phyloP scores from a whole-genome alignment of 2,888 invertebrate genomes.

The Isotomurus palustris region DNA sequence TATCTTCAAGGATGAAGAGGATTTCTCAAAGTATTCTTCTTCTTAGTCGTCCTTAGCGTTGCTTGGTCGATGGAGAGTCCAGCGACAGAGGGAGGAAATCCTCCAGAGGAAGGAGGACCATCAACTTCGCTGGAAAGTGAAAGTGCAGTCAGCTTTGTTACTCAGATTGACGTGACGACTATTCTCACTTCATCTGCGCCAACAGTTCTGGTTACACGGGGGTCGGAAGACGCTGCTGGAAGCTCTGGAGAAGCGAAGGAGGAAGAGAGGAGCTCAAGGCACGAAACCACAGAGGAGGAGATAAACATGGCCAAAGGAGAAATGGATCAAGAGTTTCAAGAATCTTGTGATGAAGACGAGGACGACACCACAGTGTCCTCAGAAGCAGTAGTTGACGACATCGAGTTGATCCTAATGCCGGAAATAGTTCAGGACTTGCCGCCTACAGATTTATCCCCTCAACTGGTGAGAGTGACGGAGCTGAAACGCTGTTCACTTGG shows the following conservation, averaged over 20 bases:
- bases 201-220: neutral
- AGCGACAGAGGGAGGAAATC: neutral
- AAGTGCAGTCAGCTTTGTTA: slow-evolving; percentile 19
- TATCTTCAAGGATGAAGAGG: neutral
- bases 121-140: slow-evolving; percentile 7
- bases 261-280: neutral
- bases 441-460: slow-evolving; percentile 33
- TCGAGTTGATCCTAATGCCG: slow-evolving; percentile 45
- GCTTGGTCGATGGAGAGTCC: too few relatives aligned
- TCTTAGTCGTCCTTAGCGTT: slow-evolving; percentile 9
- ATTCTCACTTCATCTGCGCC: neutral
- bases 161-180: slow-evolving; percentile 19
- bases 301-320: neutral
- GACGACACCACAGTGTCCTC: slow-evolving; percentile 39
- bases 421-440: slow-evolving; percentile 43
- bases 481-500: slow-evolving; percentile 20
- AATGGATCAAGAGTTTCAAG: neutral
- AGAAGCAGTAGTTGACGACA: slow-evolving; percentile 46
- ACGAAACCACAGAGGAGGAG: neutral
- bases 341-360: slow-evolving; percentile 2
- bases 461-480: slow-evolving; percentile 45
- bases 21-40: neutral
- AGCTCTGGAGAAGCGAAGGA: neutral
- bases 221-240: neutral
- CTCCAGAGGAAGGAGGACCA: slow-evolving; percentile 6